These are phyloP conservation scores for Prosapia bicincta DNA, from an alignment of 2,888 invertebrate genomes.

Conservation along the genomic window DNA sequence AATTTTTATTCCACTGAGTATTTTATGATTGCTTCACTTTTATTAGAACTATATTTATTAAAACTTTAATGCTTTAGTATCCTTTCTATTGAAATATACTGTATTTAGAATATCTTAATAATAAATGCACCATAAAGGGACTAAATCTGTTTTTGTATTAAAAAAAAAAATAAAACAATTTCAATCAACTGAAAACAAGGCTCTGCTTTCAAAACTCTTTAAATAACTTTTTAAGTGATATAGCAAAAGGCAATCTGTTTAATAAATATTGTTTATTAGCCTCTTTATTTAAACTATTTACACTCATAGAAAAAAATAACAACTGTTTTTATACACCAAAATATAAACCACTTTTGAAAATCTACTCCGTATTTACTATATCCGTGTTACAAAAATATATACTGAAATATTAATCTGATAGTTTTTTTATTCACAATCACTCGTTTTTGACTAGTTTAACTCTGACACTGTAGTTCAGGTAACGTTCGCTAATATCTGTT, in stretches of 20 bases:
- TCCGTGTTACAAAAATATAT: neutral
- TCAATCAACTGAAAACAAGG: no score
- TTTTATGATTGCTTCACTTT: no score
- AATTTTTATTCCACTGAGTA: no score
- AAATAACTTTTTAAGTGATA: neutral
- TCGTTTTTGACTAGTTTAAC: neutral
- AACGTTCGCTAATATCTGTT: neutral
- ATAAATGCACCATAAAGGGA: no score
- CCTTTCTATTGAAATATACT: no score
- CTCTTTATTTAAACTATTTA: neutral
- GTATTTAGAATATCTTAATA: no score
- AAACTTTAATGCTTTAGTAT: no score
- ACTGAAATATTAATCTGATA: neutral
- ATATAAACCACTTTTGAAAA: neutral
- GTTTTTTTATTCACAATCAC: neutral
- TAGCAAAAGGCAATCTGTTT: neutral
- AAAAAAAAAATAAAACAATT: no score
- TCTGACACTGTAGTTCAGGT: neutral
- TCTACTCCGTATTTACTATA: neutral
- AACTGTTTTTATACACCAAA: neutral
- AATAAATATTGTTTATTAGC: neutral
- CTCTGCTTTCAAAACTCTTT: neutral
- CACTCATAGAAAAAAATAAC: neutral
- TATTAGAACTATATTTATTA: no score
- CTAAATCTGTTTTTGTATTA: no score